phyloP scores from a whole-genome alignment of 2,797 vertebrate species.

The Tiaroga cobitis region DNA sequence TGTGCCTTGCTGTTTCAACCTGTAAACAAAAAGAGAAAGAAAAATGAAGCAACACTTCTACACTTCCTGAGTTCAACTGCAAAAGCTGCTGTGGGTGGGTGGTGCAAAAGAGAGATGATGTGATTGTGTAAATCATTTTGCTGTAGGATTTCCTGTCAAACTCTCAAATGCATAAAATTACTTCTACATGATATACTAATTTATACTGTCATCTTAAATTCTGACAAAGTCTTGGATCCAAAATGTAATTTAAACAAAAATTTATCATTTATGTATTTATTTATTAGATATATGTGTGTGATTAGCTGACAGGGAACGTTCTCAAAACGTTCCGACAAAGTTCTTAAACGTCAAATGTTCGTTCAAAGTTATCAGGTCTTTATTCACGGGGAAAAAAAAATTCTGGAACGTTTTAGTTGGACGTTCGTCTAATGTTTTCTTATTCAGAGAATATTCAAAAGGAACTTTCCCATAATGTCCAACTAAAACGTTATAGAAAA shows the following conservation, averaged over 20 bases:
- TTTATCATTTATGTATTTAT: not conserved
- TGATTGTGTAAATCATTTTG: not conserved
- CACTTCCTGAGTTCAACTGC: slow-evolving; percentile 41
- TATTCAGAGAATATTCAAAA: not conserved
- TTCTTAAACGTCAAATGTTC: not conserved
- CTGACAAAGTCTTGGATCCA: not conserved
- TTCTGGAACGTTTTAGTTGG: not conserved
- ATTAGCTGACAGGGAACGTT: not conserved
- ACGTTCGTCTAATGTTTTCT: too few species aligned
- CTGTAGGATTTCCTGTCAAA: slow-evolving; percentile 15
- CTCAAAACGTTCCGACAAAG: not conserved
- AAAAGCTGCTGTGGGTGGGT: not conserved
- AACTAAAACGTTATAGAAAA: too few species aligned
- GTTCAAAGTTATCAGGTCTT: too few species aligned
- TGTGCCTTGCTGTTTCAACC: slow-evolving; percentile 83
- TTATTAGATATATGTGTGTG: not conserved
- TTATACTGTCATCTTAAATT: too few species aligned
- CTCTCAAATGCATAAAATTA: not conserved
- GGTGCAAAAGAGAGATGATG: slow-evolving; percentile 20
- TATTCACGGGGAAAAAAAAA: too few species aligned
- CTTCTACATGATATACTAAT: not conserved
- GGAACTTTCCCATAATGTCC: not conserved
- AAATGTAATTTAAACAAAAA: not conserved
- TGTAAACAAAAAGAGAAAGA: slow-evolving; percentile 55
- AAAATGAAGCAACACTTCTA: slow-evolving; percentile 48